Evolutionary conservation across 2,113 vertebrate species (phyloP), one percentile per base, ranked within the genome.

Genomic region (Microtus montanus): DNA sequence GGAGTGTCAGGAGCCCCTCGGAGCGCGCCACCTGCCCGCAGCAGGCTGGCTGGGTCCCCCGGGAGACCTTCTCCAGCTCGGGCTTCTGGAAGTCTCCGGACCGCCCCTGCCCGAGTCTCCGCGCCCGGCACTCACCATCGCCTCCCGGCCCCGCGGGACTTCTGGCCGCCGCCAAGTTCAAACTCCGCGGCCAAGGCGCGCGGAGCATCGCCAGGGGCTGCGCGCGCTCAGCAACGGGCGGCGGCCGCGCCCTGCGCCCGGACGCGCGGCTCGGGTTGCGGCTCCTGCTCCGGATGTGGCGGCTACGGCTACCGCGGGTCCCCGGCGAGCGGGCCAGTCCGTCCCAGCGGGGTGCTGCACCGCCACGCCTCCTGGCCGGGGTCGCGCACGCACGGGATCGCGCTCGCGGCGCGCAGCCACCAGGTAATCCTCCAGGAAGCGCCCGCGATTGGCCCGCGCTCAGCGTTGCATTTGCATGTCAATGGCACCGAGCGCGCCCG

Each of bases 361-460:
- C n/a, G 35, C 95, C 92, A 78, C 92, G 87, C 94, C 95, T 95
- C 95, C 89, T 33, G 94, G 61, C 73, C 92, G 22, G 38, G 73
- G 20, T 78, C 38, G 91, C 74, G 74, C 74, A 11, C 54, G 54
- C 54, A 14, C 9, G 22, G 33, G 70, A 9, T 28, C 14, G 84
- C 58, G 70, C 87, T 10, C 64, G 19, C 80, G 3, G 47, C 30
- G 17, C 44, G 54, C 91, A 63, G 93, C 92, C 95, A 61, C 96
- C 98, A 98, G 98, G 98, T 98, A 97, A 98, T 98, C 98, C 97
- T 96, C 54, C 93, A 87, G 93, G 96, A 85, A 89, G 95, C 96
- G 47, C 22, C 73, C 13, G 12, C 38, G 96, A 98, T 98, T 98
- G 98, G 97, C 88, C 80, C 3, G 89, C 82, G 86, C 96, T 47